Percentiles rank a stretch among this genome's conserved stretches.
Evolutionary conservation across 2,888 invertebrate genomes (phyloP).

Genomic region (Mermis nigrescens): DNA sequence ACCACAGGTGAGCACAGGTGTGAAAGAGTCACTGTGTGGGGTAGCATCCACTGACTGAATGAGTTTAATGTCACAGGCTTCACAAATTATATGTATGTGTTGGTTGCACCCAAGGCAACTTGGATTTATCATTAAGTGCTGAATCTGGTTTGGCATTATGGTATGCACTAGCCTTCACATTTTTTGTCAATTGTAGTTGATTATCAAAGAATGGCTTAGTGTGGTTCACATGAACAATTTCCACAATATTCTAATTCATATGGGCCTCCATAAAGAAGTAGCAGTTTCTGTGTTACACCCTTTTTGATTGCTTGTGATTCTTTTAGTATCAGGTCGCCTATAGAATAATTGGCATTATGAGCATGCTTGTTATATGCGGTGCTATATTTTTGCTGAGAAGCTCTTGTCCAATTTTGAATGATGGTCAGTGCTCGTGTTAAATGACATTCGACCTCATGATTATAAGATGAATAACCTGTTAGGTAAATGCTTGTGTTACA

Average conservation of each 20-base stretch:
- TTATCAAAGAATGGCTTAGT: no score
- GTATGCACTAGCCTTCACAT: no score
- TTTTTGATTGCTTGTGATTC: neutral
- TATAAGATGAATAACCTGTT: neutral
- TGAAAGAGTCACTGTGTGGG: no score
- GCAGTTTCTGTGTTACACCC: neutral
- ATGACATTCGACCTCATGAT: neutral
- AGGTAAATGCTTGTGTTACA: neutral
- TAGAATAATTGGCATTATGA: neutral
- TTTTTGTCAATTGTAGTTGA: no score
- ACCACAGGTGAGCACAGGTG: no score
- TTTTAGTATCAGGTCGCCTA: neutral
- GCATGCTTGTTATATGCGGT: neutral
- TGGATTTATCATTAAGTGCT: no score
- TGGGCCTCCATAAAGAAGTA: neutral
- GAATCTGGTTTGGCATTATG: no score
- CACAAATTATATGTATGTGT: no score
- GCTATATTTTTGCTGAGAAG: neutral
- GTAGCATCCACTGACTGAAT: no score
- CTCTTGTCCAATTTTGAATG: neutral
- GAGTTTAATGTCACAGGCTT: no score
- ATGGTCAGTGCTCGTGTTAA: neutral
- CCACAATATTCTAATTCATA: neutral
- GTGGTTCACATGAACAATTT: neutral
- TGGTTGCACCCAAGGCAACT: no score